phyloP scores from a whole-genome alignment of 2,797 vertebrate species.

The Choloepus didactylus region DNA sequence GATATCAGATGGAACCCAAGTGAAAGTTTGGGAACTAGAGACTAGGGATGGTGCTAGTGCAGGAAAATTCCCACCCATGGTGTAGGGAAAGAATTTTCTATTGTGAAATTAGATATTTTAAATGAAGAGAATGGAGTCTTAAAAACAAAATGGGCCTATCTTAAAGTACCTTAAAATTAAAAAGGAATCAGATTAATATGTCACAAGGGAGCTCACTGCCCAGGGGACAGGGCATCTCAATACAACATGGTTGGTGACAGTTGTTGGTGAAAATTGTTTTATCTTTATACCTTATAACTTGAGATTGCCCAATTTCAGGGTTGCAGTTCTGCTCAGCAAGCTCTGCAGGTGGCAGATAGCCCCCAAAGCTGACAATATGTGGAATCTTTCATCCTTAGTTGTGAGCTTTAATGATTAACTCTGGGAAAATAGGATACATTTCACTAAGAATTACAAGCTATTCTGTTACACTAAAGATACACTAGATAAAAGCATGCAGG shows the following conservation, averaged over 20 bases:
- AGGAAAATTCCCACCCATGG: neutral
- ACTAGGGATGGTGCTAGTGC: neutral
- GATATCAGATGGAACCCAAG: neutral
- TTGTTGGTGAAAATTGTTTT: neutral
- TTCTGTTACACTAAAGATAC: neutral
- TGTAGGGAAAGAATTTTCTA: neutral
- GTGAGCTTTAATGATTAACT: slow-evolving; percentile 34
- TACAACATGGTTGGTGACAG: neutral
- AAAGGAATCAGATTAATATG: neutral
- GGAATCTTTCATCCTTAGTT: neutral
- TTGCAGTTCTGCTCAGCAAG: neutral
- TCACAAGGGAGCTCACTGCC: neutral
- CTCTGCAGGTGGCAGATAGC: neutral
- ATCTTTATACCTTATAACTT: neutral
- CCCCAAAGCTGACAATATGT: neutral
- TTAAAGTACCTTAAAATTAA: neutral
- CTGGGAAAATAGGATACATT: neutral
- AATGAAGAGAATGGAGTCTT: neutral
- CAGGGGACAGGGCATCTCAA: neutral
- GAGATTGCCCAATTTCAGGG: neutral
- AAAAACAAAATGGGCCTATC: neutral
- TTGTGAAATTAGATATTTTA: slow-evolving; percentile 7
- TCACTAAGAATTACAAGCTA: neutral
- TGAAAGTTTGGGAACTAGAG: neutral
- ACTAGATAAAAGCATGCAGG: neutral